These are phyloP conservation scores for Plutomurus gul DNA, from an alignment of 1,140 invertebrate genomes.

Conservation along the genomic window DNA sequence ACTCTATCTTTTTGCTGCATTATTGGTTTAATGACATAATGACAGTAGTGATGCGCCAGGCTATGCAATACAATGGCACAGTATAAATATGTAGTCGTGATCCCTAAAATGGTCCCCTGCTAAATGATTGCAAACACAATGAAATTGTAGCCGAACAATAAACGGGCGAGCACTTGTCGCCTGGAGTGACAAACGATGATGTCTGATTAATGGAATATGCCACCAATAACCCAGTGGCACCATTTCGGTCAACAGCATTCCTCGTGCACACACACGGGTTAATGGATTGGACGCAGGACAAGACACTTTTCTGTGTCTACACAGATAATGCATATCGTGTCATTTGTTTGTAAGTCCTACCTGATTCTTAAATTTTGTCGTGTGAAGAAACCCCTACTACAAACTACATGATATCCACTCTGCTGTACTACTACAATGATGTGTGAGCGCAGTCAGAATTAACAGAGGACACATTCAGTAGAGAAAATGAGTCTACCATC, in stretches of 20 bases:
- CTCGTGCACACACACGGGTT: background rate
- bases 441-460: background rate
- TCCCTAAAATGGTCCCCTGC: background rate
- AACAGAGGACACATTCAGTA: too few species aligned
- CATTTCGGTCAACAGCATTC: background rate
- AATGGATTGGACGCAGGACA: background rate
- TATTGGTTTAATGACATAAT: slow-evolving; percentile 12
- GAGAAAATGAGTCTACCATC: background rate
- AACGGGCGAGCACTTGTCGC: too few species aligned
- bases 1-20: background rate
- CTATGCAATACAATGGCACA: too few species aligned
- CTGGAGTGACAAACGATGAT: too few species aligned
- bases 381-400: too few species aligned
- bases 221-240: background rate
- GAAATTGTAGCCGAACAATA: background rate
- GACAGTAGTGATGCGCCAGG: background rate
- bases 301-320: too few species aligned
- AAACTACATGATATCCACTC: background rate
- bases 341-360: too few species aligned
- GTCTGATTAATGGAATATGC: background rate
- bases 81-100: too few species aligned
- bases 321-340: too few species aligned
- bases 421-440: background rate
- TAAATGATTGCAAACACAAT: background rate
- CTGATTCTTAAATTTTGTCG: too few species aligned